Base-by-base conservation (phyloP, 2,888 invertebrate species). In the Leptarthrus brevirostris region DNA sequence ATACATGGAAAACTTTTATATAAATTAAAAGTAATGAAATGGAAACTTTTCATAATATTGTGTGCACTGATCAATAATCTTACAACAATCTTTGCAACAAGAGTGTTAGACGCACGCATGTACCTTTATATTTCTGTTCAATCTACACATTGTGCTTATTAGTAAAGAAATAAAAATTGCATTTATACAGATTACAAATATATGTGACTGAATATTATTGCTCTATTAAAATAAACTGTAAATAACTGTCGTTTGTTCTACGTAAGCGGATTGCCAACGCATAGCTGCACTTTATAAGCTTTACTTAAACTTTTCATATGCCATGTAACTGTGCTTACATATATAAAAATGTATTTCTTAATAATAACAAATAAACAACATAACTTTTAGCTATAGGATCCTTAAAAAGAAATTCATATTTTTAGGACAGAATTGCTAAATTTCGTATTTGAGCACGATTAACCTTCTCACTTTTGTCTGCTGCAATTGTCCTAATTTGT, bases 101-200 rank as follows among this genome's bases (percentile, higher is more conserved):
- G n/a, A n/a, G n/a, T n/a, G n/a, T n/a, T n/a, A n/a, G n/a, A n/a
- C n/a, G n/a, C n/a, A n/a, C n/a, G n/a, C 24, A 26, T 56, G 56
- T 56, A 56, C 56, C 56, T 56, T 30, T 56, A 30, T 6, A 30
- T 24, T 56, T 26, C 24, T 26, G 8, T 26, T 30, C 14, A 56
- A 56, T 26, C 56, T 56, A 56, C 56, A 56, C 16, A 56, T 56
- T 56, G 56, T 56, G 56, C 56, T 56, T 56, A 56, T 56, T 56
- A 56, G 30, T 56, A 56, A 10, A 44, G 16, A 44, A 44, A 44
- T 44, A 8, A 44, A 44, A 44, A 44, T 8, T 44, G 44, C 44
- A 44, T 44, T 44, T 44, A 44, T 44, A 44, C 44, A 44, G 16
- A 1, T 44, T 44, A 4, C 44, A 14, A 44, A 44, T 44, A 44